Conservation (phyloP, 1,140 invertebrate genomes). For the Drosophila littoralis region DNA sequence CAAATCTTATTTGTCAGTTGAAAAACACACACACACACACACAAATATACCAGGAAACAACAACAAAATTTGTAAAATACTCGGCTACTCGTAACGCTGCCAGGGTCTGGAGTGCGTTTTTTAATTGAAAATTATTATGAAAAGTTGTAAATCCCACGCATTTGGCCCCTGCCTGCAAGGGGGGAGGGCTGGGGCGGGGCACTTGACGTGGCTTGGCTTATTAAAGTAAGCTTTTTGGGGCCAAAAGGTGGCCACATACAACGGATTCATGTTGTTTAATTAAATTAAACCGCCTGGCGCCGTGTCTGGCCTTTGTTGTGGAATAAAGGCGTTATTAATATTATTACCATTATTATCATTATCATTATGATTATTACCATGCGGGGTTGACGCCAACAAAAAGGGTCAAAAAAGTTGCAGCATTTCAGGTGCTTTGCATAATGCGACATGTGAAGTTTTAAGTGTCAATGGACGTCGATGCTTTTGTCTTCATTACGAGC, state of each 20-base stretch:
- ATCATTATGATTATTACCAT: slow-evolving; percentile 52
- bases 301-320: slow-evolving; percentile 67
- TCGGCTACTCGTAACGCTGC: background rate
- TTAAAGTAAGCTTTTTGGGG: slow-evolving; percentile 53
- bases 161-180: slow-evolving; percentile 27
- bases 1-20: slow-evolving; percentile 73
- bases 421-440: slow-evolving; percentile 73
- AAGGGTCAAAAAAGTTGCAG: slow-evolving; percentile 55
- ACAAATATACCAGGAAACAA: slow-evolving; percentile 33
- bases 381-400: slow-evolving; percentile 22
- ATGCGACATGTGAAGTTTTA: slow-evolving; percentile 75
- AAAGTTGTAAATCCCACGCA: slow-evolving; percentile 76
- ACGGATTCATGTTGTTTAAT: slow-evolving; percentile 80
- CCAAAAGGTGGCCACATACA: slow-evolving; percentile 71
- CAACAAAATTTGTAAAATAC: slow-evolving; percentile 54
- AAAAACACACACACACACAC: slow-evolving; percentile 24
- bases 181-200: background rate
- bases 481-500: slow-evolving; percentile 71
- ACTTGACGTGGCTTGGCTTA: slow-evolving; percentile 46
- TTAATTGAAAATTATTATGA: slow-evolving; percentile 83
- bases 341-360: slow-evolving; percentile 76
- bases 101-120: slow-evolving; percentile 67
- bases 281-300: slow-evolving; percentile 72
- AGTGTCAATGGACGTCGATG: slow-evolving; percentile 67
- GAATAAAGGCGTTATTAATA: slow-evolving; percentile 81